Conservation (phyloP, 1,140 invertebrate species). For the Pinna nobilis region DNA sequence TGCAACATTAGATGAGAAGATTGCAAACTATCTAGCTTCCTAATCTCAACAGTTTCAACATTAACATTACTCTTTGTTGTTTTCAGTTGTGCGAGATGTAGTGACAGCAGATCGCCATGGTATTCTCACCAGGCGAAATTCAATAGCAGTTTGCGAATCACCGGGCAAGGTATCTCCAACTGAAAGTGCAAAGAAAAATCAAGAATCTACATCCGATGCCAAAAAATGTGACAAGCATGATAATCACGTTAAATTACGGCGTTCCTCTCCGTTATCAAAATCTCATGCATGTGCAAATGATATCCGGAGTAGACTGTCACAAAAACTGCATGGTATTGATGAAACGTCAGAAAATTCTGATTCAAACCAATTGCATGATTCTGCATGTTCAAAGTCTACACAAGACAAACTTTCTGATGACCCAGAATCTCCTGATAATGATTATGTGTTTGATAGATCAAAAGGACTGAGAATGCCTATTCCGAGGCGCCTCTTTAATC, state of each 20-base stretch:
- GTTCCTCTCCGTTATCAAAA: conserved; percentile 23
- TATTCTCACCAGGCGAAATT: conserved; percentile 68
- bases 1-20: neutral
- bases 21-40: neutral
- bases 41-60: neutral
- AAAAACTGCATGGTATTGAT: conserved; percentile 39
- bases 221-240: conserved; percentile 31
- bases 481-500: neutral
- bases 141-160: conserved; percentile 73
- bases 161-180: conserved; percentile 45
- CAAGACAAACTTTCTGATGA: conserved; percentile 11
- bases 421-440: neutral
- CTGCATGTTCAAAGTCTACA: conserved; percentile 29
- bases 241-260: conserved; percentile 18
- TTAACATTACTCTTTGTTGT: neutral
- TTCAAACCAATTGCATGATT: conserved; percentile 18
- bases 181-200: conserved; percentile 30
- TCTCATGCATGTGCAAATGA: conserved; percentile 39
- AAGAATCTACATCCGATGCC: conserved; percentile 35
- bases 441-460: conserved; percentile 28
- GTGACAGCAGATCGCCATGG: conserved; percentile 33
- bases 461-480: conserved; percentile 13
- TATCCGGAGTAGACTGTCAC: conserved; percentile 36
- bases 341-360: conserved; percentile 1
- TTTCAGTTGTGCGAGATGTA: conserved; percentile 44